Conservation (phyloP, 2,888 invertebrate genomes). For the Drosophila anomelani region DNA sequence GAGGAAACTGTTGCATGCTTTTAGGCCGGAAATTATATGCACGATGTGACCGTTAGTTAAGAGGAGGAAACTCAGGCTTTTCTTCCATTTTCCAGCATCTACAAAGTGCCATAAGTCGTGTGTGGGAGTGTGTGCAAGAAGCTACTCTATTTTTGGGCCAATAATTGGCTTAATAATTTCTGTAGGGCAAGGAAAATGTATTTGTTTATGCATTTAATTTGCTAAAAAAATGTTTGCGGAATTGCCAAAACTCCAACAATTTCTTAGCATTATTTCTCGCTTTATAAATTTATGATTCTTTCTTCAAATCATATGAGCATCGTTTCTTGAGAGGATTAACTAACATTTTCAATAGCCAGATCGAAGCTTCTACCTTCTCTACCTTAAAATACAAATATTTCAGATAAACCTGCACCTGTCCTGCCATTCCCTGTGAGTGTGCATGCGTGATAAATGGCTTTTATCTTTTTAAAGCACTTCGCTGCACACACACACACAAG, state of each 20-base stretch:
- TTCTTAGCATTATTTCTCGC: neutral
- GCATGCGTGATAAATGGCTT: slow-evolving; percentile 76
- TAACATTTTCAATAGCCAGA: slow-evolving; percentile 56
- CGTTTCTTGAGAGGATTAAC: slow-evolving; percentile 54
- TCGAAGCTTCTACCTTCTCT: neutral
- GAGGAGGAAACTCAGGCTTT: neutral
- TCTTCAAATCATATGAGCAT: neutral
- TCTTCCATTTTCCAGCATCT: neutral
- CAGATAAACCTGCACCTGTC: slow-evolving; percentile 34
- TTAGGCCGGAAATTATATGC: slow-evolving; percentile 67
- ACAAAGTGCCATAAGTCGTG: too few relatives aligned
- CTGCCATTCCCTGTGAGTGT: slow-evolving; percentile 42
- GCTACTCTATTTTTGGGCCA: neutral
- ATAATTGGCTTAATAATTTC: neutral
- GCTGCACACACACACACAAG: slow-evolving; percentile 55
- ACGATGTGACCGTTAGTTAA: slow-evolving; percentile 30
- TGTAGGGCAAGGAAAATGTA: neutral
- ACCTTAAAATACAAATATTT: slow-evolving; percentile 2
- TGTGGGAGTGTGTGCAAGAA: neutral
- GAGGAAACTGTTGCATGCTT: slow-evolving; percentile 70
- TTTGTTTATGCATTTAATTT: neutral
- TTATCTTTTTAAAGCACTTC: slow-evolving; percentile 79
- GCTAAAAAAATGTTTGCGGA: neutral
- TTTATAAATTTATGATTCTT: too few relatives aligned
- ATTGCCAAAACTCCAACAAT: neutral